A percentile compares a stretch with the other conserved stretches of the same genome.
Conservation (phyloP, 2,797 vertebrate genomes). For the Eidolon dupreanum region DNA sequence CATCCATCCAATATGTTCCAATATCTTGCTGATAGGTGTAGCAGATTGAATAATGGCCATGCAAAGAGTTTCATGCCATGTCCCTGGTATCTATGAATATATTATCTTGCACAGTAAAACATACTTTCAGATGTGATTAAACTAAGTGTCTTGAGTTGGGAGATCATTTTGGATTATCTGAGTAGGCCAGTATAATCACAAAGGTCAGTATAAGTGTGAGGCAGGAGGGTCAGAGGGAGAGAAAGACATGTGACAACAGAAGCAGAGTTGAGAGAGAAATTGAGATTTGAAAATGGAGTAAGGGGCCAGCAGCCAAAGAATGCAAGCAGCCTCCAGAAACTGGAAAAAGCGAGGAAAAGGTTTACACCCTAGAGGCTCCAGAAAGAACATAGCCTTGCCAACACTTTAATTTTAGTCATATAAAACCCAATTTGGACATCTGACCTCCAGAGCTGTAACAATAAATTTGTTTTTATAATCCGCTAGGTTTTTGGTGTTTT, state of each 20-base stretch:
- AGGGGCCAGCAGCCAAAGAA: neutral
- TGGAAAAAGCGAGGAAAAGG: neutral
- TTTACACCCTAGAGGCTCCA: neutral
- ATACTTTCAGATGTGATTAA: constrained; percentile 11
- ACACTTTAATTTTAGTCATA: neutral
- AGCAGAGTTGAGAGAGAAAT: neutral
- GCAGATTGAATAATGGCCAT: neutral
- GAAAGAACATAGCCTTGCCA: neutral
- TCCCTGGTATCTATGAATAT: neutral
- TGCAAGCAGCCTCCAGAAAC: neutral
- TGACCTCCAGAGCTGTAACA: neutral
- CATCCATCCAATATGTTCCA: neutral
- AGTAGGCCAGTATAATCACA: neutral
- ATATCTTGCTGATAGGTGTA: neutral
- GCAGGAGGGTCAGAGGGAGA: neutral
- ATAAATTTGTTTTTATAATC: neutral
- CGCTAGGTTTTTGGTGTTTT: neutral
- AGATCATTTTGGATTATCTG: neutral
- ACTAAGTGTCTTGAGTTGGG: constrained; percentile 24
- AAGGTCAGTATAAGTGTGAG: neutral
- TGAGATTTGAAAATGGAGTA: neutral
- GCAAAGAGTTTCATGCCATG: neutral
- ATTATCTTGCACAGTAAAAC: neutral
- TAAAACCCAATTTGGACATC: neutral
- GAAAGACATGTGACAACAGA: neutral